Conservation (phyloP, 2,888 invertebrate genomes). For the Pyrrhosoma nymphula region DNA sequence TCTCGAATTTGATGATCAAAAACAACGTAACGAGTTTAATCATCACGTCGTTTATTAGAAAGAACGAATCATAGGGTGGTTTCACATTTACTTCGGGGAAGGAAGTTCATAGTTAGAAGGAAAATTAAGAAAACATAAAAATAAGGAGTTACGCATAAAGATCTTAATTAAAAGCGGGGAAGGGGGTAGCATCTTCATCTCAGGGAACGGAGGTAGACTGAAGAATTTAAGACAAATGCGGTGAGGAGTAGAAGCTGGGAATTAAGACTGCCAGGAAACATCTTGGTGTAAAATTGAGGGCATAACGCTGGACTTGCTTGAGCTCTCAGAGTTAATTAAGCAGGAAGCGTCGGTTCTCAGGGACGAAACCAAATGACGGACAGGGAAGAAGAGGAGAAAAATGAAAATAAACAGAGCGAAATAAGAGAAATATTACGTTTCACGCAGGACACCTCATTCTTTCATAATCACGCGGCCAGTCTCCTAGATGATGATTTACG, state of each 20-base stretch:
- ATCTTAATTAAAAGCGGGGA: slow-evolving; percentile 10
- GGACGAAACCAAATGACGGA: neutral
- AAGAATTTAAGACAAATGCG: neutral
- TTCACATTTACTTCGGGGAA: neutral
- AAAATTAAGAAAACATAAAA: neutral
- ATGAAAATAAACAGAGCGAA: neutral
- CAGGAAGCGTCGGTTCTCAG: neutral
- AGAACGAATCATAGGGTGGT: neutral
- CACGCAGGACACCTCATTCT: neutral
- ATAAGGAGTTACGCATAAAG: neutral
- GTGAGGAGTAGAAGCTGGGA: neutral
- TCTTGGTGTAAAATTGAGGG: neutral
- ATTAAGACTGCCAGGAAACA: neutral
- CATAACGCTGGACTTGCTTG: neutral
- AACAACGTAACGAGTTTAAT: no score
- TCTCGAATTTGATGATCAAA: no score
- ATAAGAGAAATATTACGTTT: neutral
- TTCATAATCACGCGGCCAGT: neutral
- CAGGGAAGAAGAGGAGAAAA: neutral
- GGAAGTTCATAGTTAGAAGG: neutral
- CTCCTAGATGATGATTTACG: neutral
- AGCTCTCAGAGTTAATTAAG: neutral
- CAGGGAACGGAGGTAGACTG: neutral
- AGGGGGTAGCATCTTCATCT: neutral
- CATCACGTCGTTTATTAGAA: no score